Percentiles rank a stretch among this genome's conserved stretches.
phyloP scores from a whole-genome alignment of 1,140 invertebrate species.

The Venturia canescens region DNA sequence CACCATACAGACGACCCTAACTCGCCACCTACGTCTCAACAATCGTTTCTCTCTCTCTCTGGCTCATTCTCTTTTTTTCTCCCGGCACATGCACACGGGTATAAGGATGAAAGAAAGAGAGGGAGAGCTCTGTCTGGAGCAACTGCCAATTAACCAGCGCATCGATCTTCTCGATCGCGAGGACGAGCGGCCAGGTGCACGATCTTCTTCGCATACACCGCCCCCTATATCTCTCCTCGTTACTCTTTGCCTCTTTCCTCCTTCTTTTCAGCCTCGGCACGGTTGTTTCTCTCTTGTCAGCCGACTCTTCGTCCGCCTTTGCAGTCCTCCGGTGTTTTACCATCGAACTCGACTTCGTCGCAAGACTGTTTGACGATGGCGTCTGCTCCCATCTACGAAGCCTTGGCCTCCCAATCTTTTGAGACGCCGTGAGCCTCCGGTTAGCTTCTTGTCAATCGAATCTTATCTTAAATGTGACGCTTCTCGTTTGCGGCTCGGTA shows the following conservation, averaged over 20 bases:
- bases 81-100: background rate
- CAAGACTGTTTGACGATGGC: background rate
- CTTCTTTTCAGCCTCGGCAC: background rate
- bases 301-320: background rate
- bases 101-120: background rate
- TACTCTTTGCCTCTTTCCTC: constrained; percentile 34
- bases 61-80: no score
- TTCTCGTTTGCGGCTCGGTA: background rate
- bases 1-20: background rate
- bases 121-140: constrained; percentile 30
- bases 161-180: constrained; percentile 61
- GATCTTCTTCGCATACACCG: constrained; percentile 34
- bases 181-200: constrained; percentile 47
- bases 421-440: background rate
- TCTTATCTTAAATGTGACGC: constrained; percentile 19
- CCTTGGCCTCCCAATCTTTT: background rate
- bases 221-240: constrained; percentile 28
- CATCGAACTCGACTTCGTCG: no score
- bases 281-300: constrained; percentile 7
- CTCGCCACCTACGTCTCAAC: constrained; percentile 20
- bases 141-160: constrained; percentile 62
- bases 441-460: constrained; percentile 10
- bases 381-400: background rate
- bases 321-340: background rate
- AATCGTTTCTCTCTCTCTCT: no score